phyloP scores from a whole-genome alignment of 2,797 vertebrate species.

The Pterois miles region DNA sequence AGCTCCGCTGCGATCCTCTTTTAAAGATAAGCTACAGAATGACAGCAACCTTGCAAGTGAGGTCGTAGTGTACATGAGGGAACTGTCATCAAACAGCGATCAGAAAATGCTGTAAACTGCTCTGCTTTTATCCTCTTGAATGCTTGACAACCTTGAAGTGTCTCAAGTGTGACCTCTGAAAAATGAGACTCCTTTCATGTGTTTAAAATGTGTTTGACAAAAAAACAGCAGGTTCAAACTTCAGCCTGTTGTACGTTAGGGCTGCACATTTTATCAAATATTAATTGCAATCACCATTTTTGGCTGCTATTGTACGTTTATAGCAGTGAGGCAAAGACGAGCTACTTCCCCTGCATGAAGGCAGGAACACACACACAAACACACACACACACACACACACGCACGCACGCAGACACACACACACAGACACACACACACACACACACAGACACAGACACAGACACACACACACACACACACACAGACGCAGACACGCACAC shows the following conservation, averaged over 20 bases:
- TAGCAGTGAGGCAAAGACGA: neutral
- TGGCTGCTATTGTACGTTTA: neutral
- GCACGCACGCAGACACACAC: neutral
- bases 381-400: neutral
- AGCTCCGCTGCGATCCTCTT: neutral
- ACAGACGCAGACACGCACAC: neutral
- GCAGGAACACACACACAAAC: neutral
- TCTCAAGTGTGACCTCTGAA: neutral
- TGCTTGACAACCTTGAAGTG: neutral
- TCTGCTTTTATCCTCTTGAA: neutral
- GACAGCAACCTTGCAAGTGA: slow-evolving; percentile 9
- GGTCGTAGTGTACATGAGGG: neutral
- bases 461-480: neutral
- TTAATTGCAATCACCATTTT: neutral
- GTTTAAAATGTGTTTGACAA: neutral
- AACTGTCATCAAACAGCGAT: slow-evolving; percentile 9
- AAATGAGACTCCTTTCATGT: neutral
- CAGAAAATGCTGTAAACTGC: neutral
- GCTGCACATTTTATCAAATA: neutral
- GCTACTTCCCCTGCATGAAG: neutral
- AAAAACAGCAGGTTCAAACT: neutral
- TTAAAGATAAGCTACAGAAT: slow-evolving; percentile 21
- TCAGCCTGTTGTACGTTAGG: neutral
- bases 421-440: neutral
- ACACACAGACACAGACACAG: too few relatives aligned